Evolutionary conservation across 2,113 vertebrate species (phyloP).

Genomic region (Pygoscelis antarcticus): DNA sequence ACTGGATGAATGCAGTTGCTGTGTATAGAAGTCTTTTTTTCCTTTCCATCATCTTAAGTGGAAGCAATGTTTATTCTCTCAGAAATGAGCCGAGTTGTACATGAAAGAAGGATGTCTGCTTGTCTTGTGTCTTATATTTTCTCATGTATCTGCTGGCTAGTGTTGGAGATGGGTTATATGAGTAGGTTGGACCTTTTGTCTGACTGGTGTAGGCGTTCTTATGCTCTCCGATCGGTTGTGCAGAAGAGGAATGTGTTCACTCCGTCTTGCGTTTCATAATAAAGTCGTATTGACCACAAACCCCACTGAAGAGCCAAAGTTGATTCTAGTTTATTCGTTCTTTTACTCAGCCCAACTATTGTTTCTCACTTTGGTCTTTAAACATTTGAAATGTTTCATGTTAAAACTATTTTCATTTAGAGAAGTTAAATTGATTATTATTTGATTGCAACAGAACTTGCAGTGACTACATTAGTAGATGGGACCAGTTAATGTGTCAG

Average conservation of each 20-base stretch:
- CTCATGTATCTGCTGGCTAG: background rate
- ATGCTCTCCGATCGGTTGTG: background rate
- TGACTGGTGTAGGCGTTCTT: background rate
- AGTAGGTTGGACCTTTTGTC: background rate
- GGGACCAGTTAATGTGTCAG: background rate
- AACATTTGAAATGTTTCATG: background rate
- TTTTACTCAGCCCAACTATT: background rate
- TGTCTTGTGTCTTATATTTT: background rate
- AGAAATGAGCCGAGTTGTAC: background rate
- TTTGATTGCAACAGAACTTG: background rate
- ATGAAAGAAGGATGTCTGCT: background rate
- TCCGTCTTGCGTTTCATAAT: background rate
- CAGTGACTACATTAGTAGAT: background rate
- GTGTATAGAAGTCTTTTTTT: background rate
- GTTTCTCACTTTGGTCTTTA: background rate
- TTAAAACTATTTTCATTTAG: accelerated
- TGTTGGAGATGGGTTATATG: background rate
- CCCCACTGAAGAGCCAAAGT: background rate
- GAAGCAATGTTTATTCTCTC: background rate
- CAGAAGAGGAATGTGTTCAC: background rate
- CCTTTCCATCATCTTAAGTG: background rate
- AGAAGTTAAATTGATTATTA: background rate
- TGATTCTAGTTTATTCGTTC: background rate
- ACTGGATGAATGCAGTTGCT: background rate
- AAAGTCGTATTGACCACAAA: background rate